Percentiles rank a stretch among this genome's conserved stretches.
Evolutionary conservation across 2,797 vertebrate genomes (phyloP).

Genomic region (Dendrocincla tyrannina): DNA sequence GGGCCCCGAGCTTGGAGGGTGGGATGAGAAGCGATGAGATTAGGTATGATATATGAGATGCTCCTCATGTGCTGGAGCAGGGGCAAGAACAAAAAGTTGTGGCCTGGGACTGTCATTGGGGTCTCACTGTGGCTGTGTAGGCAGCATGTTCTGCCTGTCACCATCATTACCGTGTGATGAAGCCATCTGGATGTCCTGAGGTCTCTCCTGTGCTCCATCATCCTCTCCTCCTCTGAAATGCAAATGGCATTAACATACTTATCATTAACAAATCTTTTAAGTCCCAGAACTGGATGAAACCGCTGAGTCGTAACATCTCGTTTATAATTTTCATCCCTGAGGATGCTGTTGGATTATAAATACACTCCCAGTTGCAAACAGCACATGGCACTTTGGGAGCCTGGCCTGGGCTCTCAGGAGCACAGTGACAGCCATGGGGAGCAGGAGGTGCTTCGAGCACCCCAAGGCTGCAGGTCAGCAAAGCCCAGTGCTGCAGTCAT

Average conservation of each 20-base stretch:
- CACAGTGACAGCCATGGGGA: fast-evolving
- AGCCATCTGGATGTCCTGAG: neutral
- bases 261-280: constrained; percentile 27
- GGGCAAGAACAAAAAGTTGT: neutral
- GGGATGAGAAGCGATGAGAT: neutral
- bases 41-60: neutral
- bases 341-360: neutral
- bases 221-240: neutral
- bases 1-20: neutral
- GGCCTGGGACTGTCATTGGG: neutral
- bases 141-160: neutral
- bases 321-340: neutral
- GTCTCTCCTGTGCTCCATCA: neutral
- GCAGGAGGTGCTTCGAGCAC: fast-evolving
- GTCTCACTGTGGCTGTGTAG: neutral
- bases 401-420: neutral
- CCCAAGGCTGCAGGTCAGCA: neutral
- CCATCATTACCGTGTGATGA: neutral
- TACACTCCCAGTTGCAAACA: neutral
- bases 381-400: neutral
- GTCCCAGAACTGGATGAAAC: constrained; percentile 12
- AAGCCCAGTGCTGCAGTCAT: neutral
- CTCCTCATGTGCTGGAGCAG: neutral
- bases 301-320: neutral
- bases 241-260: constrained; percentile 20